Base-by-base conservation (phyloP, 2,888 invertebrate genomes). In the Drosophila leonis region DNA sequence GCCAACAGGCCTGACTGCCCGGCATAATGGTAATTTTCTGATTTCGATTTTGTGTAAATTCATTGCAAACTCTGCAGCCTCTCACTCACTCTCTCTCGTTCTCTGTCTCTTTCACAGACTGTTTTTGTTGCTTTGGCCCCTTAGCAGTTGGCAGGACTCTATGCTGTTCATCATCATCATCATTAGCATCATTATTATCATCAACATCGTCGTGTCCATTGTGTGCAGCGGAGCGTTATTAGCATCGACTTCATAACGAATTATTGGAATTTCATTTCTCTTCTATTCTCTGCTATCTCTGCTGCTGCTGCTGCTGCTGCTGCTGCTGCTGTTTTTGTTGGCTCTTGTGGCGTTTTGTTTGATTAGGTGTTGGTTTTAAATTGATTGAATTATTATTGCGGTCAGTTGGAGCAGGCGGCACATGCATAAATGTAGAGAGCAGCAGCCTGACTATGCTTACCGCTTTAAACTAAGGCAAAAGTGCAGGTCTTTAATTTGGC, bases 31-130 rank as follows among this genome's bases (percentile, higher is more conserved):
- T 86, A 86, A 85, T 85, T 85, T 85, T 86, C 86, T 83, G 85
- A 84, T 85, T 85, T 85, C 84, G 87, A 84, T 86, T 85, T 85
- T 86, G 84, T 85, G 85, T 85, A 86, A 85, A 85, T 85, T 86
- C 87, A 86, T 84, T 84, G 87, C 84, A 78, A 74, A 62, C 82
- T 81, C 72, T 67, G 62, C 54, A 35, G 64, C 59, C 57, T 27
- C 46, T 49, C 15, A 4, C 10, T 4, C 15, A 6, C n/a, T 7
- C 44, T 10, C 20, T 15, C 44, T 24, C 5, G 9, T 35, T 42
- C n/a, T 52, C 52, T 42, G 42, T 51, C 44, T 51, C 33, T 64
- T 27, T 39, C 29, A n/a, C 44, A 52, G 33, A 39, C 61, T 52
- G 55, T 64, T 57, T 65, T 70, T 65, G 63, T 65, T 37, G 12